Evolutionary conservation across 64 coral and sea anemone species (phyloP).

Genomic region (Pocillopora verrucosa): DNA sequence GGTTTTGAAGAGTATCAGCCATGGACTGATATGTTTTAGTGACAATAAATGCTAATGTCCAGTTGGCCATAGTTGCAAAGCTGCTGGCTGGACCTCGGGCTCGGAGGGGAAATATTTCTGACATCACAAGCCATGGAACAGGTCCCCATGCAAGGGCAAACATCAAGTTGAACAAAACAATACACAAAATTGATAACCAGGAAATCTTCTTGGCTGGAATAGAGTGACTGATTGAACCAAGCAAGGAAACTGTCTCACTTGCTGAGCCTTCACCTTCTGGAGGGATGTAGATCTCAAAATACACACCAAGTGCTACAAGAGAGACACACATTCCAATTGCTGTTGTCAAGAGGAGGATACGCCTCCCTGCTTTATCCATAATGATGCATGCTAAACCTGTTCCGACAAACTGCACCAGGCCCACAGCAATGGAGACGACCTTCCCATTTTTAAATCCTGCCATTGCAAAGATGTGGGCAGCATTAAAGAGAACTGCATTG

Average conservation of each 20-base stretch:
- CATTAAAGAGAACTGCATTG: conserved; percentile 79
- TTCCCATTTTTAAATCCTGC: conserved; percentile 82
- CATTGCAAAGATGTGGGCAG: conserved; percentile 60
- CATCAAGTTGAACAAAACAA: conserved; percentile 63
- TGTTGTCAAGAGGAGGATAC: conserved; percentile 62
- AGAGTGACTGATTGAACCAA: conserved; percentile 55
- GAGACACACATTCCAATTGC: conserved; percentile 66
- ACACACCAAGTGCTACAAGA: conserved; percentile 60
- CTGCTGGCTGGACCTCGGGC: conserved; percentile 65
- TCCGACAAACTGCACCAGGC: conserved; percentile 70
- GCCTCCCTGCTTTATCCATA: conserved; percentile 81
- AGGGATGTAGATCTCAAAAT: conserved; percentile 75
- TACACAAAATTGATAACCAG: conserved; percentile 81
- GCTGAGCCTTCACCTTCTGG: conserved; percentile 6
- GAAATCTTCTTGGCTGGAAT: conserved; percentile 53
- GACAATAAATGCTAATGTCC: conserved; percentile 63
- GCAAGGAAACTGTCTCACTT: conserved; percentile 34
- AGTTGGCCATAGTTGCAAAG: conserved; percentile 61
- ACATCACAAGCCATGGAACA: conserved; percentile 87
- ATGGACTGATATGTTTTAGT: conserved; percentile 48
- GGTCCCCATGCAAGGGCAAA: conserved; percentile 79
- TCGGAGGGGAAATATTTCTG: conserved; percentile 80
- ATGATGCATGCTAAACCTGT: conserved; percentile 71
- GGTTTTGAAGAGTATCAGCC: conserved; percentile 37
- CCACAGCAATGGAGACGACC: conserved; percentile 63